phyloP scores from a whole-genome alignment of 1,140 invertebrate species.

The Hyles vespertilio region DNA sequence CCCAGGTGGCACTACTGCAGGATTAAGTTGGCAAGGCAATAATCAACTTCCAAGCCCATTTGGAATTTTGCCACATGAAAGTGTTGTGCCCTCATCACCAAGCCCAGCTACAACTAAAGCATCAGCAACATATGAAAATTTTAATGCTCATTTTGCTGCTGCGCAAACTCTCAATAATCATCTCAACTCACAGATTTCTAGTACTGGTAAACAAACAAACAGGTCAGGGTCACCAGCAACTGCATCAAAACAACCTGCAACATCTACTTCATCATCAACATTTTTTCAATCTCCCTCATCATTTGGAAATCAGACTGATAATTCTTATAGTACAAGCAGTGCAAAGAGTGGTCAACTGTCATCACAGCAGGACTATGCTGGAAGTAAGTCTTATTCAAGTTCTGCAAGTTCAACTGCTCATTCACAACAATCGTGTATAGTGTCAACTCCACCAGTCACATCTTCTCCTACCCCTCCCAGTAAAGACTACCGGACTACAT shows the following conservation, averaged over 20 bases:
- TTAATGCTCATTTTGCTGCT: conserved; percentile 81
- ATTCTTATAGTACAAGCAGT: conserved; percentile 76
- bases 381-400: conserved; percentile 78
- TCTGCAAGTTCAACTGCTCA: conserved; percentile 74
- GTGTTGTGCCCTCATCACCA: conserved; percentile 81
- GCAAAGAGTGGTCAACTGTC: conserved; percentile 75
- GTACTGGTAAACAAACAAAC: conserved; percentile 71
- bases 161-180: conserved; percentile 80
- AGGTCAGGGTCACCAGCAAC: conserved; percentile 78
- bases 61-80: conserved; percentile 86
- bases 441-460: conserved; percentile 78
- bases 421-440: conserved; percentile 83
- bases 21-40: conserved; percentile 81
- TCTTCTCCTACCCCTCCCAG: conserved; percentile 70
- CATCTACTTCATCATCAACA: conserved; percentile 74
- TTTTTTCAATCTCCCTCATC: conserved; percentile 80
- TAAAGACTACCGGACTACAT: conserved; percentile 79
- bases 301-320: conserved; percentile 76
- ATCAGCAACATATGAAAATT: conserved; percentile 79
- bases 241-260: conserved; percentile 73
- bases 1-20: conserved; percentile 72
- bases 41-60: conserved; percentile 82
- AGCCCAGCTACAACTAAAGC: conserved; percentile 77
- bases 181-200: conserved; percentile 78
- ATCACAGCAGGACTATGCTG: conserved; percentile 74